A percentile compares a stretch with the other conserved stretches of the same genome.
These are phyloP conservation scores for Drosophila tropicalis DNA, from an alignment of 1,140 invertebrate genomes.

Conservation along the genomic window DNA sequence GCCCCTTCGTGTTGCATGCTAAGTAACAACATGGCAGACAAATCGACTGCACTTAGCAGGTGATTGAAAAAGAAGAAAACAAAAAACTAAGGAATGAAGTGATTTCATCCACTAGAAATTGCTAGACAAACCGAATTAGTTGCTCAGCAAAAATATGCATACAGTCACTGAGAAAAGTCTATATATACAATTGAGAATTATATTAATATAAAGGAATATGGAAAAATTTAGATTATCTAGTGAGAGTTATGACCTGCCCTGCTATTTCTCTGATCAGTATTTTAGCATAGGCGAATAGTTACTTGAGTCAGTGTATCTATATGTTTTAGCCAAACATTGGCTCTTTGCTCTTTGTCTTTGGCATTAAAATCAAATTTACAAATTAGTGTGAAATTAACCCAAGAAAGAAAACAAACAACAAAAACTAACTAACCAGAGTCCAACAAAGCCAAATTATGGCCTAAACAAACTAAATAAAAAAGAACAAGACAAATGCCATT, in stretches of 20 bases:
- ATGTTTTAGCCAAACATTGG: constrained; percentile 35
- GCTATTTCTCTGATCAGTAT: too few species aligned
- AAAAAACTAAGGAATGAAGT: constrained; percentile 66
- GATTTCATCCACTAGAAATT: constrained; percentile 44
- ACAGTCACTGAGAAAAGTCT: constrained; percentile 23
- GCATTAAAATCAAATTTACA: constrained; percentile 75
- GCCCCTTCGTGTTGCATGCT: constrained; percentile 62
- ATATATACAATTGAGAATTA: neutral
- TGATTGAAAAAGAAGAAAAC: constrained; percentile 62
- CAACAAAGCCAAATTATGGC: constrained; percentile 2
- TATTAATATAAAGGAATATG: too few species aligned
- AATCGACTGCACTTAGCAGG: constrained; percentile 80
- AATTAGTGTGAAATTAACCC: constrained; percentile 75
- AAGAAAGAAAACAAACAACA: constrained; percentile 35
- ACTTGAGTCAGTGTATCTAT: neutral
- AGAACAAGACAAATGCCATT: neutral
- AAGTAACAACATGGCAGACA: constrained; percentile 59
- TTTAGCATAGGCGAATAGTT: neutral
- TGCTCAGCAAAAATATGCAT: constrained; percentile 6
- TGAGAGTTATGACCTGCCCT: too few species aligned
- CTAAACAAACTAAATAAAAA: neutral
- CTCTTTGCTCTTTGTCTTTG: constrained; percentile 58
- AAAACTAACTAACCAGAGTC: constrained; percentile 8
- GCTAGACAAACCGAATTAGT: constrained; percentile 4
- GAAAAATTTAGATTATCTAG: too few species aligned